Base-by-base conservation (phyloP, 2,113 vertebrate species). In the Thunnus maccoyii region DNA sequence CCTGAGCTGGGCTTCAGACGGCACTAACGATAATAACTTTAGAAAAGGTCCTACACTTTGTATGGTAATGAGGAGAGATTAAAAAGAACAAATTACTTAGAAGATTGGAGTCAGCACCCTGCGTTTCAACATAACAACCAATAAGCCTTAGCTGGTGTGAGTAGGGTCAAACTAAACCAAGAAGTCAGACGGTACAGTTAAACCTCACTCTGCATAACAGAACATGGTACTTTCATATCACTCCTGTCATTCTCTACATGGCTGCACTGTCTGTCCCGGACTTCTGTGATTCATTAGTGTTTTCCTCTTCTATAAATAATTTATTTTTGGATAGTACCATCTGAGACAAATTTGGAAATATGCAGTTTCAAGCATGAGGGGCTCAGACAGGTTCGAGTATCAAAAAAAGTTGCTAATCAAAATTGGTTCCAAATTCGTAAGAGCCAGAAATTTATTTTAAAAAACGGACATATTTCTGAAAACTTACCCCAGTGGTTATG, bases 41-140 rank as follows among this genome's bases (percentile, higher is more conserved):
- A 46, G 69, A 86, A 83, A 90, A 87, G 74, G 80, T 75, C 79
- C 48, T 77, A 67, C 72, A 86, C 84, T 90, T 83, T 87, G 76
- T 85, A 87, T 90, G 89, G 64, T 89, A 92, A 92, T 89, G 84
- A 88, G 88, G 50, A 74, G 51, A 77, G 77, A 87, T 75, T 89
- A 76, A 91, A 88, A 88, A 84, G 68, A 84, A 63, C 73, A 86
- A 89, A 93, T 89, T 84, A 82, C 68, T 83, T 51, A 22, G 74
- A 66, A 88, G 87, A 93, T 88, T 91, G 88, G 84, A 91, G 85
- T 92, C 88, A 86, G 85, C 83, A 61, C 89, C 89, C 72, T 64
- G 36, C 27, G 18, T 72, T 88, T 85, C 73, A 69, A 67, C 84
- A 78, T 80, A 83, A 78, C 76, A 83, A 73, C 84, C 57, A 63